Conservation (phyloP, 2,797 vertebrate genomes). For the Coilia nasus region DNA sequence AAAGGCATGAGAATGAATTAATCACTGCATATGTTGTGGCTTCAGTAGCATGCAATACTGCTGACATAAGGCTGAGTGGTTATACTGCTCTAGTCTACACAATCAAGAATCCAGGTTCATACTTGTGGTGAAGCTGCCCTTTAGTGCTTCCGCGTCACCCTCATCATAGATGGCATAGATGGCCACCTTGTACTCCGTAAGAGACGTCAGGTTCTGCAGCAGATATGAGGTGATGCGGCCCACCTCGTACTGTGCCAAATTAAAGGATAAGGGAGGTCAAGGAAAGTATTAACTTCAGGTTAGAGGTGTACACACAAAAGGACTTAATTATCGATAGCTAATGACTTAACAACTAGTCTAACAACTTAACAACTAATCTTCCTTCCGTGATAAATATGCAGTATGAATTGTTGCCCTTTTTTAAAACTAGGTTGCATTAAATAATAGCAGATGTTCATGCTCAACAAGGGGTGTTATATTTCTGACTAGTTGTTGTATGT, state of each 20-base stretch:
- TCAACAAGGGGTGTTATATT: not conserved
- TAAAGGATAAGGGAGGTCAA: not conserved
- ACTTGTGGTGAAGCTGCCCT: constrained; percentile 90
- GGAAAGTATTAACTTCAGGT: not conserved
- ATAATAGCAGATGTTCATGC: not conserved
- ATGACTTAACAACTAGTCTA: no score
- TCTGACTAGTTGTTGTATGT: not conserved
- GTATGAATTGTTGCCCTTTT: not conserved
- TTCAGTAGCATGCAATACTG: no score
- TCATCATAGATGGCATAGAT: constrained; percentile 89
- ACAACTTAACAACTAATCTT: no score
- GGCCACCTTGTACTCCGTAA: constrained; percentile 88
- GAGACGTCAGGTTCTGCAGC: constrained; percentile 82
- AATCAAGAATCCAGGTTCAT: constrained; percentile 44
- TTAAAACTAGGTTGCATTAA: not conserved
- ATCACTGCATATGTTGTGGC: no score
- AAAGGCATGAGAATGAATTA: no score
- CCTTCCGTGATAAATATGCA: not conserved
- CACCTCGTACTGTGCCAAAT: constrained; percentile 82
- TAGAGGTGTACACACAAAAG: not conserved
- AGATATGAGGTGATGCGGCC: constrained; percentile 78
- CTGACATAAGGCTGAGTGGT: no score
- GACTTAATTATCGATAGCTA: not conserved
- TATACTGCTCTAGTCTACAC: no score
- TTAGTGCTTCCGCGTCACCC: constrained; percentile 88